phyloP scores from a whole-genome alignment of 1,140 invertebrate species.

The Akabosia matsudoensis region DNA sequence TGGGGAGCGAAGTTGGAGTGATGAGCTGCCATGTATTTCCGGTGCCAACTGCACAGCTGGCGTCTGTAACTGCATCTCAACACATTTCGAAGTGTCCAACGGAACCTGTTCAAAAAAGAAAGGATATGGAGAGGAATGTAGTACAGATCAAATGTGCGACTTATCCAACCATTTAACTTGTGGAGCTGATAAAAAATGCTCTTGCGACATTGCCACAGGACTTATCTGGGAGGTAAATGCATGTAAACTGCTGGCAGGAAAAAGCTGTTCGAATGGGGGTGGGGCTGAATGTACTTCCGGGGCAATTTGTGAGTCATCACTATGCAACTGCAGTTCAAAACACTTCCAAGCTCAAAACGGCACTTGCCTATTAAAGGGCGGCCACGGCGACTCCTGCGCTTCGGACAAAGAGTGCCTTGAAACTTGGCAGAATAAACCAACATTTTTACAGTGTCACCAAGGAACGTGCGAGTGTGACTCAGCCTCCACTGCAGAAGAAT shows the following conservation, averaged over 20 bases:
- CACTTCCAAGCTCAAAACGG: too few species aligned
- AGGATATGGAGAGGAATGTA: neutral
- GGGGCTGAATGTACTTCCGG: neutral
- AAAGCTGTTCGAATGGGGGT: too few species aligned
- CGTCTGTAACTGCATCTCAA: neutral
- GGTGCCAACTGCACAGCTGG: neutral
- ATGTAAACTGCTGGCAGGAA: too few species aligned
- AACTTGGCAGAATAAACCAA: neutral
- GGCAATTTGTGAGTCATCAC: too few species aligned
- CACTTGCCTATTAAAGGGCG: too few species aligned
- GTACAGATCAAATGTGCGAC: neutral
- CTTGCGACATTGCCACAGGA: neutral
- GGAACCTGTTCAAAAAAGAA: neutral
- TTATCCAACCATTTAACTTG: neutral
- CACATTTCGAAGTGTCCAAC: neutral
- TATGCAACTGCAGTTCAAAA: too few species aligned
- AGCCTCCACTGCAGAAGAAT: neutral
- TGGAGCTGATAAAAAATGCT: neutral
- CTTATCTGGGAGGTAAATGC: too few species aligned
- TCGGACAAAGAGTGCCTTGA: too few species aligned
- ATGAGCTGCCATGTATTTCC: neutral
- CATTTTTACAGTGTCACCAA: neutral
- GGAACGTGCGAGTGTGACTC: neutral
- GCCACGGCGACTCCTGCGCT: too few species aligned
- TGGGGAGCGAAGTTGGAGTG: neutral